Percentiles rank a stretch among this genome's conserved stretches.
Evolutionary conservation across 2,888 invertebrate genomes (phyloP).

Genomic region (Subacronicta megacephala): DNA sequence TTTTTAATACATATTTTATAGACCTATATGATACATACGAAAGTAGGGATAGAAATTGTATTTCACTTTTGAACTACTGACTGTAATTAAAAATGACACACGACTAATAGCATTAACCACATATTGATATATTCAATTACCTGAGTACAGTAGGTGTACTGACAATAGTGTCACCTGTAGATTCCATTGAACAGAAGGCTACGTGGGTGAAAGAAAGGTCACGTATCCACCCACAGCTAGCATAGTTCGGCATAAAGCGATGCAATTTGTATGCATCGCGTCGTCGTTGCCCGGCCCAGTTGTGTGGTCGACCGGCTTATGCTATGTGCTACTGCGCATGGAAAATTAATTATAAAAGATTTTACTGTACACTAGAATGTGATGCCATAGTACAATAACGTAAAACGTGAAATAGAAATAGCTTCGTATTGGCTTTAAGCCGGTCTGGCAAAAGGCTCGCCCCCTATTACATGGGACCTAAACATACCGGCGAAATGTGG

Average conservation of each 20-base stretch:
- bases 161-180: conserved; percentile 42
- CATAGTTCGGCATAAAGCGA: conserved; percentile 38
- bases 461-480: too few species aligned
- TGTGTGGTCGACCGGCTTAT: conserved; percentile 35
- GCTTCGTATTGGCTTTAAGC: too few species aligned
- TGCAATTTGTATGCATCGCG: conserved; percentile 46
- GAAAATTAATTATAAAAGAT: conserved; percentile 8
- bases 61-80: too few species aligned
- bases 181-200: conserved; percentile 37
- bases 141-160: conserved; percentile 16
- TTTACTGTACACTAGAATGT: neutral
- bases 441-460: too few species aligned
- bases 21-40: too few species aligned
- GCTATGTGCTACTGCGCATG: conserved; percentile 1
- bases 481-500: too few species aligned
- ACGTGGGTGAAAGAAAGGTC: conserved; percentile 45
- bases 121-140: conserved; percentile 6
- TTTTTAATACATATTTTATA: too few species aligned
- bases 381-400: too few species aligned
- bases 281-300: conserved; percentile 15
- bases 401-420: too few species aligned
- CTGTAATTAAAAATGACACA: conserved; percentile 10
- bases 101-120: conserved; percentile 9
- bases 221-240: conserved; percentile 40
- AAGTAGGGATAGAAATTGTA: too few species aligned